Percentiles rank a stretch among this genome's conserved stretches.
Evolutionary conservation across 2,113 vertebrate genomes (phyloP).

Genomic region (Ceyx melanurus): DNA sequence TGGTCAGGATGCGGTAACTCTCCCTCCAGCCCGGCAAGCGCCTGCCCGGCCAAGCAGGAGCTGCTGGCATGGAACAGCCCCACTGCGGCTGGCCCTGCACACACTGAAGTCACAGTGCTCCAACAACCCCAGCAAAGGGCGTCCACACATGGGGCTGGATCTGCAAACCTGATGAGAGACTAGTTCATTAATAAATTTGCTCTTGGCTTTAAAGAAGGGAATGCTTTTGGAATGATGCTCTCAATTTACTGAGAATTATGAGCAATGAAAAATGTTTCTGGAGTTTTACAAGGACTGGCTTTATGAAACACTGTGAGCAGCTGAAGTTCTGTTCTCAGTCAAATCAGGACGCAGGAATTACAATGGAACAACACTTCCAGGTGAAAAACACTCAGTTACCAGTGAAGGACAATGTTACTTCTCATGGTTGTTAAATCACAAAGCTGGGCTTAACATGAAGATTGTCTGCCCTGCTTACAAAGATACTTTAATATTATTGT

Average conservation of each 20-base stretch:
- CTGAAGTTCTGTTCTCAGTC: not conserved
- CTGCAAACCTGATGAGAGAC: not conserved
- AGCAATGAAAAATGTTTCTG: not conserved
- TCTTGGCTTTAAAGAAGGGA: not conserved
- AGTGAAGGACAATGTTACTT: not conserved
- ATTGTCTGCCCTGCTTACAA: not conserved
- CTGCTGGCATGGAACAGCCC: not conserved
- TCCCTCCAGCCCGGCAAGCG: not conserved
- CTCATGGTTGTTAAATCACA: not conserved
- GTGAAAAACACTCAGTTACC: not conserved
- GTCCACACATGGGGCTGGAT: not conserved
- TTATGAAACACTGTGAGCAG: not conserved
- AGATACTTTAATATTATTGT: not conserved
- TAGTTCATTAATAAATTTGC: not conserved
- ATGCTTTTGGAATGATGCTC: not conserved
- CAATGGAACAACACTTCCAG: not conserved
- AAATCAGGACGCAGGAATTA: not conserved
- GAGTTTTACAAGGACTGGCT: not conserved
- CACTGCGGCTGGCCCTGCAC: not conserved
- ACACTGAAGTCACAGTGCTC: not conserved
- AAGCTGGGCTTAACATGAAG: not conserved
- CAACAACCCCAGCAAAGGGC: rapidly evolving
- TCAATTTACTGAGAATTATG: not conserved
- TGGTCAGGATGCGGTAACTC: no score
- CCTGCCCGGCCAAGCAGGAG: not conserved